Conservation (phyloP, 2,113 vertebrate genomes). For the Callospermophilus lateralis region DNA sequence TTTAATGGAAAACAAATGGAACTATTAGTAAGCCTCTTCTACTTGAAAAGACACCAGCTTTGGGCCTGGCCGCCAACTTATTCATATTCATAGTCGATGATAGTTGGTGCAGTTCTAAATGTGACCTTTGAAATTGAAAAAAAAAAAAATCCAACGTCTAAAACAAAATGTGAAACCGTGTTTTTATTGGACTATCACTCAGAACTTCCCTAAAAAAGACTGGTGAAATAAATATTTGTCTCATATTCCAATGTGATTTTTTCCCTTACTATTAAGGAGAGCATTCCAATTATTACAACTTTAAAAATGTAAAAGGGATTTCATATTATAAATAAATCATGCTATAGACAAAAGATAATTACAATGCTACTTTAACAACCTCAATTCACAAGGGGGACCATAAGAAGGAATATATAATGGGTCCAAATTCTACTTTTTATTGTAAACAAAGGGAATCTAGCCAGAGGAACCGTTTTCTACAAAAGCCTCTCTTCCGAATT, state of each 20-base stretch:
- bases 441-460: slow-evolving; percentile 75
- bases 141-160: slow-evolving; percentile 24
- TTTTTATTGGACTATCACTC: slow-evolving; percentile 57
- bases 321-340: slow-evolving; percentile 71
- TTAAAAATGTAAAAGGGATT: slow-evolving; percentile 41
- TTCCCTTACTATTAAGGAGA: not conserved
- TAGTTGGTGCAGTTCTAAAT: slow-evolving; percentile 68
- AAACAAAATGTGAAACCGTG: slow-evolving; percentile 52
- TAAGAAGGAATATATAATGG: slow-evolving; percentile 60
- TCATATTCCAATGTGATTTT: slow-evolving; percentile 4
- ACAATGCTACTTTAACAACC: slow-evolving; percentile 68
- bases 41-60: slow-evolving; percentile 78
- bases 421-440: slow-evolving; percentile 60
- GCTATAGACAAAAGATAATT: slow-evolving; percentile 77
- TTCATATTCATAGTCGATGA: slow-evolving; percentile 70
- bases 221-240: slow-evolving; percentile 69
- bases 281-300: slow-evolving; percentile 32
- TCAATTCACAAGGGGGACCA: slow-evolving; percentile 32
- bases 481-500: slow-evolving; percentile 65
- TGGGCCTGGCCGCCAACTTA: slow-evolving; percentile 69
- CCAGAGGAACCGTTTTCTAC: slow-evolving; percentile 60
- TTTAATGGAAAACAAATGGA: slow-evolving; percentile 84
- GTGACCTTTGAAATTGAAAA: slow-evolving; percentile 74
- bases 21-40: slow-evolving; percentile 80
- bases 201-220: slow-evolving; percentile 22